A percentile compares a stretch with the other conserved stretches of the same genome.
Conservation (phyloP, 2,888 invertebrate species). For the Syrphus vitripennis region DNA sequence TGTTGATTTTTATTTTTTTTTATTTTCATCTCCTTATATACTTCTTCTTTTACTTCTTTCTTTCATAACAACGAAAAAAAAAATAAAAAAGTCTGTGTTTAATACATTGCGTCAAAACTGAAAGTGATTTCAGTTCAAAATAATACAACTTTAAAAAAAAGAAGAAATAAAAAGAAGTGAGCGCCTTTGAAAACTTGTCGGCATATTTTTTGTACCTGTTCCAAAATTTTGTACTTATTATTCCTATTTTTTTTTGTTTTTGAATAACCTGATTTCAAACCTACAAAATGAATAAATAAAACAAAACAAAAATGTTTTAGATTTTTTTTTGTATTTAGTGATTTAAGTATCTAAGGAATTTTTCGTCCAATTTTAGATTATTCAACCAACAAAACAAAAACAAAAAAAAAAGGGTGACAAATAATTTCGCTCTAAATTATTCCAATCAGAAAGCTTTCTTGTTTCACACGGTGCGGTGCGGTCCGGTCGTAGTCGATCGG, state of each 20-base stretch:
- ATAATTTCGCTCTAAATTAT: background rate
- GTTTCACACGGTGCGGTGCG: background rate
- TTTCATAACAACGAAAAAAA: slow-evolving; percentile 28
- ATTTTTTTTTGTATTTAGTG: background rate
- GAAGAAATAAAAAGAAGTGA: too few relatives aligned
- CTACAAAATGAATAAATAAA: background rate
- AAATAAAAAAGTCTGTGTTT: slow-evolving; percentile 16
- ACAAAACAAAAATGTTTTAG: background rate
- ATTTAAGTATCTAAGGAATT: slow-evolving; percentile 1
- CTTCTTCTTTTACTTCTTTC: background rate
- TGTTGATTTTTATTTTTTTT: slow-evolving; percentile 60
- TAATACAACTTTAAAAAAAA: slow-evolving; percentile 16
- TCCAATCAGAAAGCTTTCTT: background rate
- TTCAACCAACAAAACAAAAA: background rate
- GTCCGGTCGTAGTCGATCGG: background rate
- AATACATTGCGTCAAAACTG: slow-evolving; percentile 54
- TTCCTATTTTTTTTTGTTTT: background rate
- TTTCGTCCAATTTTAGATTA: slow-evolving; percentile 1
- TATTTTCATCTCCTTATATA: background rate
- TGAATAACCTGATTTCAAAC: slow-evolving; percentile 1
- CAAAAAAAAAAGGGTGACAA: background rate
- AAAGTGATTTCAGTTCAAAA: slow-evolving; percentile 51
- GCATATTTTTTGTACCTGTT: background rate
- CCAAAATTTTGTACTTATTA: background rate
- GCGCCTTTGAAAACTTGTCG: background rate